Evolutionary conservation across 2,888 invertebrate genomes (phyloP), one percentile per base, ranked within the genome.

Genomic region (Chironomus riparius): DNA sequence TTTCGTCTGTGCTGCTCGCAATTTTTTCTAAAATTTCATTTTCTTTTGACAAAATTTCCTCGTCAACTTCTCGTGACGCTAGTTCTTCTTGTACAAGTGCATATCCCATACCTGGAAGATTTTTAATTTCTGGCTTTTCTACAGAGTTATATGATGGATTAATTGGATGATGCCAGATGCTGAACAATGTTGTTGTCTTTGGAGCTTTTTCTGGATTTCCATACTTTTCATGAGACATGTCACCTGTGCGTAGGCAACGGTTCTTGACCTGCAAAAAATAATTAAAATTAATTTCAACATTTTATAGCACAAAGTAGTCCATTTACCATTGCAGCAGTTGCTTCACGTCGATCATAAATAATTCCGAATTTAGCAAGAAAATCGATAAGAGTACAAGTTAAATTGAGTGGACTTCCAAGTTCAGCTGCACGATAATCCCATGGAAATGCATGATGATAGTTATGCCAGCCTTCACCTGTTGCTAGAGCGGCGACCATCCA

Each of bases 361-460:
- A 81, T 83, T 3, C 88, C 88, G 28, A 85, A 79, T 79, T 83
- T 83, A 0, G 89, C 88, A 81, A 90, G 90, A 38, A 87, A 81
- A 80, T 93, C 89, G 70, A 93, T 86, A 47, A 90, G 81, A 0
- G 85, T 79, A 0, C 91, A 89, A 0, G 92, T 91, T 0, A 86
- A 38, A 81, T 92, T 92, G 15, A 87, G 80, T 65, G 80, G 80
- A 47, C 82, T 79, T 0, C 92, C 91, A 4, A 92, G 85, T 82
- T 95, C 94, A 0, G 93, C 89, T 0, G 94, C 91, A 80, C 92
- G 91, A 86, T 95, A 95, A 83, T 95, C 94, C 90, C 92, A 92
- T 0, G 94, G 94, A 83, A 94, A 95, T 0, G 50, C 70, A n/a
- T 70, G 50, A 83, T 95, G 95, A 82, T 93, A 95, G 83, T 95